Evolutionary conservation across 2,888 invertebrate genomes (phyloP).

Genomic region (Melieria picta): DNA sequence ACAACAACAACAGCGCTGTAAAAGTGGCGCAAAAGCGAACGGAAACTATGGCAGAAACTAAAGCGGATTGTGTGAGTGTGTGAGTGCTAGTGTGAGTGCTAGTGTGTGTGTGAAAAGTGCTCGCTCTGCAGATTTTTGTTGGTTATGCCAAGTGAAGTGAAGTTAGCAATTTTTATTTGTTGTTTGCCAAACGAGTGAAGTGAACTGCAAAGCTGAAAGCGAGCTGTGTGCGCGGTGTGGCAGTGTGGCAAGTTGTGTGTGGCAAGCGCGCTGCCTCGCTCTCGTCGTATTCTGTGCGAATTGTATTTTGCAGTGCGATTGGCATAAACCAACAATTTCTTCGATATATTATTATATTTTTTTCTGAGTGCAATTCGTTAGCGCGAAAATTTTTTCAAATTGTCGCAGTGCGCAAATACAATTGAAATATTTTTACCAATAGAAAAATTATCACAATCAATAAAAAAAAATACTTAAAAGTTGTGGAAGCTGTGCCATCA

Average conservation of each 20-base stretch:
- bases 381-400: constrained; percentile 1
- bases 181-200: constrained; percentile 57
- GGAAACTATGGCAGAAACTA: neutral
- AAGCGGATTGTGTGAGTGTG: constrained; percentile 3
- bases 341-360: too few relatives aligned
- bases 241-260: too few relatives aligned
- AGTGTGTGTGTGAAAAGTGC: constrained; percentile 17
- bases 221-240: neutral
- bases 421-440: neutral
- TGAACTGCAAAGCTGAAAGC: constrained; percentile 54
- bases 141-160: constrained; percentile 58
- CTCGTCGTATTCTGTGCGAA: too few relatives aligned
- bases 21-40: neutral
- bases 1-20: neutral
- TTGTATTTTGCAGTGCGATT: too few relatives aligned
- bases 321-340: too few relatives aligned
- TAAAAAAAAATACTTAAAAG: neutral
- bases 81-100: constrained; percentile 31
- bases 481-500: neutral
- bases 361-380: neutral
- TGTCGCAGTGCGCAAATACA: neutral
- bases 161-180: constrained; percentile 58
- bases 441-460: neutral
- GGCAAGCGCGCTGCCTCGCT: too few relatives aligned
- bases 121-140: constrained; percentile 24